phyloP scores from a whole-genome alignment of 2,797 vertebrate species.

The Tolypeutes matacus region DNA sequence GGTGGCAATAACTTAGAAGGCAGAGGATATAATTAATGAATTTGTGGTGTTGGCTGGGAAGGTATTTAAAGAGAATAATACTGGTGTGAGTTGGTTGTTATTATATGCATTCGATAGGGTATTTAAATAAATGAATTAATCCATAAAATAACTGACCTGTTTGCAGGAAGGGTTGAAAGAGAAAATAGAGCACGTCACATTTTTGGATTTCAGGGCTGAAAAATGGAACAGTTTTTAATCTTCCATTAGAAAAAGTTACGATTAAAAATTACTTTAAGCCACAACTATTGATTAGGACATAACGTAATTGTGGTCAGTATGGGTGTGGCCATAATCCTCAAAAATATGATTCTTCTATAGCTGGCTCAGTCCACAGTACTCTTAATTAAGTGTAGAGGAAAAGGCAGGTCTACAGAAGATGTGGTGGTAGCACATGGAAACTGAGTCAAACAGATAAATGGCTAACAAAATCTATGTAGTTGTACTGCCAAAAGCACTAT shows the following conservation, averaged over 20 bases:
- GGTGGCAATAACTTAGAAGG: not conserved
- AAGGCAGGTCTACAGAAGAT: not conserved
- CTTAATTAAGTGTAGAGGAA: not conserved
- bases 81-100: not conserved
- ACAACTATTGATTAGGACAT: not conserved
- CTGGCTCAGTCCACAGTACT: not conserved
- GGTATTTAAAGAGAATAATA: not conserved
- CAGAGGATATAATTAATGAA: not conserved
- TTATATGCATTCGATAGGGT: not conserved
- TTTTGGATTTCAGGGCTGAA: not conserved
- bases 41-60: not conserved
- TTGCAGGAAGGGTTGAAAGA: not conserved
- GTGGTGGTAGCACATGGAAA: not conserved
- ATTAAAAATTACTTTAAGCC: not conserved
- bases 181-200: not conserved
- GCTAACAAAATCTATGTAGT: not conserved
- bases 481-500: not conserved
- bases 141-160: not conserved
- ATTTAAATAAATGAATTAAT: slow-evolving; percentile 32
- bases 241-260: slow-evolving; percentile 27
- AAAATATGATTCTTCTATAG: not conserved
- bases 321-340: not conserved
- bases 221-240: slow-evolving; percentile 24
- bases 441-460: not conserved
- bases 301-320: not conserved